Conservation (phyloP, 2,797 vertebrate genomes). For the Trematomus bernacchii region DNA sequence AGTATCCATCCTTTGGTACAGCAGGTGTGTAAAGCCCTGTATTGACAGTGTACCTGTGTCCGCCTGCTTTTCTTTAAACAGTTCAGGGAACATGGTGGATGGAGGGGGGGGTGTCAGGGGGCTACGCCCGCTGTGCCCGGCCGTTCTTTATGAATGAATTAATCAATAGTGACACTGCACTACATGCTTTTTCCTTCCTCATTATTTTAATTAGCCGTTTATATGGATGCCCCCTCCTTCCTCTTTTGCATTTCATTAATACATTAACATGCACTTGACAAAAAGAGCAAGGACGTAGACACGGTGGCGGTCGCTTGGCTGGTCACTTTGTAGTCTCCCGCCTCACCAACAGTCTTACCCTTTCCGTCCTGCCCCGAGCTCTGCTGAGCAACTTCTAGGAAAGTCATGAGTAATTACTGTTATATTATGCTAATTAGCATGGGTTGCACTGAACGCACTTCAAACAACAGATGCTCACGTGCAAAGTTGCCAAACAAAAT, state of each 20-base stretch:
- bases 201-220: constrained; percentile 97
- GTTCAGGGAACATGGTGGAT: constrained; percentile 61
- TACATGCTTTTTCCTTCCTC: constrained; percentile 93
- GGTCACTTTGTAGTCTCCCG: constrained; percentile 81
- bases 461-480: constrained; percentile 20
- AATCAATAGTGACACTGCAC: constrained; percentile 94
- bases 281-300: constrained; percentile 79
- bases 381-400: constrained; percentile 66
- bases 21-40: constrained; percentile 34
- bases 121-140: constrained; percentile 67
- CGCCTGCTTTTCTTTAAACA: constrained; percentile 54
- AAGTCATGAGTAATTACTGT: constrained; percentile 76
- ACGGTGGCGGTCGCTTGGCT: constrained; percentile 66
- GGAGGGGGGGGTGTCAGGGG: constrained; percentile 75
- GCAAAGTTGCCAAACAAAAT: constrained; percentile 18
- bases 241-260: constrained; percentile 93
- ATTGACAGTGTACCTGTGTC: constrained; percentile 60
- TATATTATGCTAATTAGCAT: constrained; percentile 68
- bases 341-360: constrained; percentile 48
- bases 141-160: constrained; percentile 92
- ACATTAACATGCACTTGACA: constrained; percentile 88
- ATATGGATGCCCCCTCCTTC: constrained; percentile 85
- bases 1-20: constrained; percentile 7
- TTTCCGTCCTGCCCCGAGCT: constrained; percentile 39
- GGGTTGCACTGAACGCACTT: constrained; percentile 12